Conservation (phyloP, 2,113 vertebrate species). For the Ciconia maguari region DNA sequence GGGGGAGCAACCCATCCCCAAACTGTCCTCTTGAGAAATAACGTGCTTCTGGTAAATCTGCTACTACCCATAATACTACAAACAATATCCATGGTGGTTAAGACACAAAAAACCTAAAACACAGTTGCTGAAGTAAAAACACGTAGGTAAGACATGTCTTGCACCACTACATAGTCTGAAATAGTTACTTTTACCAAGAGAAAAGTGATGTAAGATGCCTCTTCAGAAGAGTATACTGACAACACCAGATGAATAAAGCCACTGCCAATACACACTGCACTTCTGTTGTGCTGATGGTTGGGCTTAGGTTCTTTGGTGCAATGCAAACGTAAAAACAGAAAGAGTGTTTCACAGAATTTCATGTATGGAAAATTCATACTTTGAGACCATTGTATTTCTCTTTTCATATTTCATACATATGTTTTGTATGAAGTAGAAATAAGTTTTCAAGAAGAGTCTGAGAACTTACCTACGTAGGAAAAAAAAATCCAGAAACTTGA, state of each 20-base stretch:
- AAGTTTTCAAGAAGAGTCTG: background rate
- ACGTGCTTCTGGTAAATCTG: background rate
- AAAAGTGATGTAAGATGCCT: background rate
- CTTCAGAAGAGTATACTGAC: background rate
- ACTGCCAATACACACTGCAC: fast-evolving
- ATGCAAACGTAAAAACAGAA: background rate
- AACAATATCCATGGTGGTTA: background rate
- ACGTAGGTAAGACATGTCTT: background rate
- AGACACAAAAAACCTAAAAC: background rate
- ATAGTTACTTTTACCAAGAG: background rate
- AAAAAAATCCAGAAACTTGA: background rate
- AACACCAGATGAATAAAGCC: background rate
- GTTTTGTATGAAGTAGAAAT: background rate
- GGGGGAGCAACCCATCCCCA: background rate
- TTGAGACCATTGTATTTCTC: background rate
- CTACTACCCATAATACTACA: background rate
- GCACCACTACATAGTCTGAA: background rate
- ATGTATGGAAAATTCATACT: background rate
- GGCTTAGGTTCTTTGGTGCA: background rate
- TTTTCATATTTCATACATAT: background rate
- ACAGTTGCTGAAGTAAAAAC: background rate
- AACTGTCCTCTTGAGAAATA: background rate
- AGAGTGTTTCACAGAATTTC: background rate
- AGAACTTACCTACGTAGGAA: background rate
- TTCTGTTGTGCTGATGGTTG: background rate